These are phyloP conservation scores for Drosophila nigricruria DNA, from an alignment of 2,888 invertebrate genomes.

Conservation along the genomic window DNA sequence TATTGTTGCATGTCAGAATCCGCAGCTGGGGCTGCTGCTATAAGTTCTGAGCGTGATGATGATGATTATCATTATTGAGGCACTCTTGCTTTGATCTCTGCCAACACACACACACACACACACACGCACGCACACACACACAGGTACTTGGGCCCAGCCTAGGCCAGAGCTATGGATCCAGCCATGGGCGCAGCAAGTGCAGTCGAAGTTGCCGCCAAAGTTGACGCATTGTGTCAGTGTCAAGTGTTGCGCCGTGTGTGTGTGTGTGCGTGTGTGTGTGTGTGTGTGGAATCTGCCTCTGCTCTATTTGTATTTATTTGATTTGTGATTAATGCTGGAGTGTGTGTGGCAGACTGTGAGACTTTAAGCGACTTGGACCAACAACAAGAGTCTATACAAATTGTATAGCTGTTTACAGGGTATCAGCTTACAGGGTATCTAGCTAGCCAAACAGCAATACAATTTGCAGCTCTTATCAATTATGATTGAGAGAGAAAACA, in stretches of 20 bases:
- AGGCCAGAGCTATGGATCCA: constrained; percentile 8
- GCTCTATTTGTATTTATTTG: constrained; percentile 69
- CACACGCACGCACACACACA: constrained; percentile 6
- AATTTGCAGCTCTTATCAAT: no score
- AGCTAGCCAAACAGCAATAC: no score
- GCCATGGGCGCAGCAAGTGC: constrained; percentile 72
- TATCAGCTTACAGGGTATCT: no score
- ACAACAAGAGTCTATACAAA: background rate
- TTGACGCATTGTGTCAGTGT: constrained; percentile 78
- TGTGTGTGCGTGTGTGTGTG: constrained; percentile 40
- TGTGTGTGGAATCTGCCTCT: constrained; percentile 48
- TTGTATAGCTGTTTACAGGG: no score
- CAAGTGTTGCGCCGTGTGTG: constrained; percentile 66
- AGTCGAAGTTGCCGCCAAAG: constrained; percentile 68
- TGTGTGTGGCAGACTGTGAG: constrained; percentile 57
- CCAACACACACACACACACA: constrained; percentile 11
- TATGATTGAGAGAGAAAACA: no score
- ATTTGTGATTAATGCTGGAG: constrained; percentile 72
- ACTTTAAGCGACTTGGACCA: constrained; percentile 17
- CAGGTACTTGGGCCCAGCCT: constrained; percentile 13
- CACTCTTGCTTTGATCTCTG: constrained; percentile 78
- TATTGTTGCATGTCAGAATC: constrained; percentile 60
- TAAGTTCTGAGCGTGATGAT: constrained; percentile 56
- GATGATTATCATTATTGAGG: constrained; percentile 80
- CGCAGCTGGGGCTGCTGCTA: constrained; percentile 29